Evolutionary conservation across 64 coral and sea anemone genomes (phyloP).

Genomic region (Orbicella faveolata): DNA sequence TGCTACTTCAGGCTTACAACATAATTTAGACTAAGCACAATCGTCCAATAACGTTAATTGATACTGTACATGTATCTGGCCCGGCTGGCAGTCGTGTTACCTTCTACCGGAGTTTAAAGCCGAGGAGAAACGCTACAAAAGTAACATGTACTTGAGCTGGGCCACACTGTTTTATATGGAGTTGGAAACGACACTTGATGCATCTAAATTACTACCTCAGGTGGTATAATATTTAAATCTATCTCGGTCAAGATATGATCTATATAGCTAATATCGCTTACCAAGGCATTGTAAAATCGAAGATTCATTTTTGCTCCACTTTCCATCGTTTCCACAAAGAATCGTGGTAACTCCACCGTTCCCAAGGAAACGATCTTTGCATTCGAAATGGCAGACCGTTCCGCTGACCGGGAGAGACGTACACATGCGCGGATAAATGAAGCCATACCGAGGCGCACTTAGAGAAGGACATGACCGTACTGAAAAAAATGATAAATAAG

Average conservation of each 20-base stretch:
- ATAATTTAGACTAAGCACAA: too few relatives aligned
- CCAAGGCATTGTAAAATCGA: constrained; percentile 49
- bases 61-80: too few relatives aligned
- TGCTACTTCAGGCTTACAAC: too few relatives aligned
- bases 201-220: too few relatives aligned
- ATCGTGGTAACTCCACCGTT: constrained; percentile 33
- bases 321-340: constrained; percentile 47
- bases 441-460: constrained; percentile 46
- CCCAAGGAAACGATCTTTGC: constrained; percentile 34
- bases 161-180: too few relatives aligned
- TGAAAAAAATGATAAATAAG: not conserved
- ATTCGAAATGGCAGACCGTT: constrained; percentile 59
- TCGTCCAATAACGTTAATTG: too few relatives aligned
- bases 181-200: too few relatives aligned
- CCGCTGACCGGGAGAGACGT: constrained; percentile 45
- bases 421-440: constrained; percentile 62
- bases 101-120: too few relatives aligned
- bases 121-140: too few relatives aligned
- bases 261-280: not conserved
- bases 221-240: too few relatives aligned
- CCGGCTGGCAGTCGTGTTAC: too few relatives aligned
- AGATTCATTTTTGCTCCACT: constrained; percentile 39
- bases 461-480: constrained; percentile 51
- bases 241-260: not conserved
- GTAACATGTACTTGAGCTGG: too few relatives aligned